phyloP scores from a whole-genome alignment of 2,797 vertebrate genomes.

The Austrolebias charrua region DNA sequence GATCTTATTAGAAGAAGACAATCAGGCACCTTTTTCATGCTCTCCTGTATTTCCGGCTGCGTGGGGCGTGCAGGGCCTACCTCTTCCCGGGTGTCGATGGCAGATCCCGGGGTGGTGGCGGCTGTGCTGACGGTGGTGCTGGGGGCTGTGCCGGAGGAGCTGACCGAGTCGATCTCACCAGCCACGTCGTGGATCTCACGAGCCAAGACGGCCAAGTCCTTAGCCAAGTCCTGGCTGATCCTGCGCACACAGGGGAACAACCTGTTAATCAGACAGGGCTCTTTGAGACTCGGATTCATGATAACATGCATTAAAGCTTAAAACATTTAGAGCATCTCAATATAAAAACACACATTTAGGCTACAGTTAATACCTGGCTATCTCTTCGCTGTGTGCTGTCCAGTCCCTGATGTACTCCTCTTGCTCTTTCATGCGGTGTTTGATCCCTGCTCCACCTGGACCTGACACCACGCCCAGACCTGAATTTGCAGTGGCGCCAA shows the following conservation, averaged over 20 bases:
- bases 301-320: slow-evolving; percentile 36
- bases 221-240: slow-evolving; percentile 97
- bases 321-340: not conserved
- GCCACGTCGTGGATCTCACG: slow-evolving; percentile 99
- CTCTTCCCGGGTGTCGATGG: slow-evolving; percentile 99
- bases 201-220: slow-evolving; percentile 95
- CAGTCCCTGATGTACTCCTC: slow-evolving; percentile 98
- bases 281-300: slow-evolving; percentile 61
- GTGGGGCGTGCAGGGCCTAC: slow-evolving; percentile 89
- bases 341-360: not conserved
- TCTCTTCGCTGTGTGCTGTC: slow-evolving; percentile 98
- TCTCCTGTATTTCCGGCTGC: slow-evolving; percentile 84
- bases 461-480: slow-evolving; percentile 38
- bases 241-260: slow-evolving; percentile 90
- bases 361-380: slow-evolving; percentile 88
- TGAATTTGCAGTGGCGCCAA: slow-evolving; percentile 20
- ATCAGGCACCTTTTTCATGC: slow-evolving; percentile 79
- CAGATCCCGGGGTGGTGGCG: slow-evolving; percentile 97
- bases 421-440: slow-evolving; percentile 93
- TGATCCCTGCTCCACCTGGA: slow-evolving; percentile 81
- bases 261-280: slow-evolving; percentile 83
- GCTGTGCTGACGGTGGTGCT: slow-evolving; percentile 99
- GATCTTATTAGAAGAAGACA: slow-evolving; percentile 69
- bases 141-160: slow-evolving; percentile 96
- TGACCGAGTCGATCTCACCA: slow-evolving; percentile 99